Evolutionary conservation across 2,113 vertebrate species (phyloP).

Genomic region (Ophthalmotilapia sp.): DNA sequence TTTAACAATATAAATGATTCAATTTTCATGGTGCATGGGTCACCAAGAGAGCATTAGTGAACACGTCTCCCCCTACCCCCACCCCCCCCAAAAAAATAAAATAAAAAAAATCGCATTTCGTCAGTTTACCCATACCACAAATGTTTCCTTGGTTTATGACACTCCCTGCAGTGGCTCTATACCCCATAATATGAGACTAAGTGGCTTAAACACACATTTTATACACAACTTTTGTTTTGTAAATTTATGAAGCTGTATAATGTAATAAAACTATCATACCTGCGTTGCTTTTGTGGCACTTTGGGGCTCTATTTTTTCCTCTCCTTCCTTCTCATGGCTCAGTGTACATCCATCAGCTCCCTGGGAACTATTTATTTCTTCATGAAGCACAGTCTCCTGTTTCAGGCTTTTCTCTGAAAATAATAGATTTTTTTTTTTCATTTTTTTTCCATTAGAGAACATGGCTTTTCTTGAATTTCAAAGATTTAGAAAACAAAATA

Average conservation of each 20-base stretch:
- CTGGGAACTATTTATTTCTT: constrained; percentile 27
- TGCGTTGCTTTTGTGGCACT: neutral
- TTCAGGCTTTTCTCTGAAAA: constrained; percentile 52
- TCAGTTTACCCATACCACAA: neutral
- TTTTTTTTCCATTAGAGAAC: rapidly evolving
- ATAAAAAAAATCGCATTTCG: neutral
- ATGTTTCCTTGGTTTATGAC: neutral
- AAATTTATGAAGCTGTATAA: neutral
- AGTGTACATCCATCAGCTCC: neutral
- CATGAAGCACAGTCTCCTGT: constrained; percentile 43
- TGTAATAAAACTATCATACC: neutral
- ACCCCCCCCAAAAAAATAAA: rapidly evolving
- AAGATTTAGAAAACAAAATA: neutral
- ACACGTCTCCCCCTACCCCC: rapidly evolving
- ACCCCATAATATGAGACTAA: neutral
- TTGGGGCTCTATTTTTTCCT: neutral
- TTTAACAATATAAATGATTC: neutral
- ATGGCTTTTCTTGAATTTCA: neutral
- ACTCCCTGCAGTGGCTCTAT: neutral
- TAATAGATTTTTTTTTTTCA: neutral
- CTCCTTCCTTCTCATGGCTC: neutral
- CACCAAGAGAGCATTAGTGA: neutral
- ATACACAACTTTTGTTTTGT: neutral
- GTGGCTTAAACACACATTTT: neutral
- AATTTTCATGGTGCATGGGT: neutral